These are phyloP conservation scores for Ageneiosus marmoratus DNA, from an alignment of 2,113 vertebrate genomes.

Conservation along the genomic window DNA sequence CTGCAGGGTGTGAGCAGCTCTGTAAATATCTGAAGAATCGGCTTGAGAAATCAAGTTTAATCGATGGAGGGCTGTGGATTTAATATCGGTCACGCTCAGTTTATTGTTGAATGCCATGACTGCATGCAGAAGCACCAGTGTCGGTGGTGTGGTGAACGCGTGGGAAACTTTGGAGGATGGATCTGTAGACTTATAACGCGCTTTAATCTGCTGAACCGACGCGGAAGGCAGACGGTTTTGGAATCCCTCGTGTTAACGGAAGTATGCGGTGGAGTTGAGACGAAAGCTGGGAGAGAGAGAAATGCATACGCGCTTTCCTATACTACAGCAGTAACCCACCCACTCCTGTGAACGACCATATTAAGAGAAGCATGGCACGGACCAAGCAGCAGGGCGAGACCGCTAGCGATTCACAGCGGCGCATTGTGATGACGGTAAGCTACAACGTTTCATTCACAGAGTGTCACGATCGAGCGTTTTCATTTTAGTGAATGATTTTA, in stretches of 20 bases:
- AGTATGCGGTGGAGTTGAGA: not conserved
- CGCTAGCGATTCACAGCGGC: not conserved
- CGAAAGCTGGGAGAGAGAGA: not conserved
- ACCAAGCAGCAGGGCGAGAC: not conserved
- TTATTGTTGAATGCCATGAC: not conserved
- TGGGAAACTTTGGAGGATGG: constrained; percentile 3
- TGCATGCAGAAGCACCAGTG: not conserved
- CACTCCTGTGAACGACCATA: not conserved
- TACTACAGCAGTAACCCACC: not conserved
- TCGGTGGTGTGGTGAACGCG: not conserved
- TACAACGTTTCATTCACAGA: not conserved
- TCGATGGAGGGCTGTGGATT: not conserved
- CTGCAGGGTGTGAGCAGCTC: not conserved
- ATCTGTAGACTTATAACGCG: not conserved
- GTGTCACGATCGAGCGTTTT: not conserved
- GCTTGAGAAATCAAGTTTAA: no score
- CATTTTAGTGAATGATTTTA: not conserved
- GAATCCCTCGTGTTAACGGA: not conserved
- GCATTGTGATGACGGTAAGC: constrained; percentile 6
- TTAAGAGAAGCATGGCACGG: not conserved
- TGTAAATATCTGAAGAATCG: not conserved
- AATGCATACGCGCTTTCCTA: not conserved
- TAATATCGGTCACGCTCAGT: not conserved
- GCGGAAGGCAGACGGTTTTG: not conserved
- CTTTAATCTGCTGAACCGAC: not conserved